A percentile compares a stretch with the other conserved stretches of the same genome.
Conservation (phyloP, 1,140 invertebrate genomes). For the Bombus soroeensis region DNA sequence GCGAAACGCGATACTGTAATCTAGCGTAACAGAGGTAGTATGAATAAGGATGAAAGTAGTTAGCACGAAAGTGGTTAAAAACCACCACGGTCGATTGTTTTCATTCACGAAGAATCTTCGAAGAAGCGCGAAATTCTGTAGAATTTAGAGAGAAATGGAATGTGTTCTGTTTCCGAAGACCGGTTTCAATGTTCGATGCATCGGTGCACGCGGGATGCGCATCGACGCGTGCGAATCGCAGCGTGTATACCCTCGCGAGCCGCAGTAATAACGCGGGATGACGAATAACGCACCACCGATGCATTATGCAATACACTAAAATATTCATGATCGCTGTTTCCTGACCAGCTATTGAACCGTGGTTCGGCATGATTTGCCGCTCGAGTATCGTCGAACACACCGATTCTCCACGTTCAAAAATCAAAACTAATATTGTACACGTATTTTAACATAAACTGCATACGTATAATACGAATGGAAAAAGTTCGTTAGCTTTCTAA, state of each 20-base stretch:
- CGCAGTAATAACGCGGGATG: constrained; percentile 49
- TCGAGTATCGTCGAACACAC: constrained; percentile 10
- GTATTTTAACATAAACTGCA: not conserved
- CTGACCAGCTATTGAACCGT: constrained; percentile 46
- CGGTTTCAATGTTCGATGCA: constrained; percentile 19
- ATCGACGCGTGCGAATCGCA: constrained; percentile 44
- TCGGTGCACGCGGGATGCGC: constrained; percentile 25
- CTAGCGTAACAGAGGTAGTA: not conserved
- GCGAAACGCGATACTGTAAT: constrained; percentile 1
- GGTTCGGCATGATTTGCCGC: constrained; percentile 42
- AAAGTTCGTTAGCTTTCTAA: not conserved
- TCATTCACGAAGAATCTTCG: not conserved
- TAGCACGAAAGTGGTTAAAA: not conserved
- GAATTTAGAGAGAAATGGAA: not conserved
- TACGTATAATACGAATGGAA: not conserved
- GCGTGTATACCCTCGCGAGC: constrained; percentile 15
- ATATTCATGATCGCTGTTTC: constrained; percentile 58
- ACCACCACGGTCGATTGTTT: not conserved
- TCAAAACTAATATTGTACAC: not conserved
- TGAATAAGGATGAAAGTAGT: constrained; percentile 7
- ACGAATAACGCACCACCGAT: constrained; percentile 55
- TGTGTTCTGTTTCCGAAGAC: not conserved
- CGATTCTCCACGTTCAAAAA: constrained; percentile 20
- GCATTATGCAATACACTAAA: constrained; percentile 58
- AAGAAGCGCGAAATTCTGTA: no score